A percentile compares a stretch with the other conserved stretches of the same genome.
Evolutionary conservation across 2,888 invertebrate genomes (phyloP).

Genomic region (Caenorhabditis virilis): DNA sequence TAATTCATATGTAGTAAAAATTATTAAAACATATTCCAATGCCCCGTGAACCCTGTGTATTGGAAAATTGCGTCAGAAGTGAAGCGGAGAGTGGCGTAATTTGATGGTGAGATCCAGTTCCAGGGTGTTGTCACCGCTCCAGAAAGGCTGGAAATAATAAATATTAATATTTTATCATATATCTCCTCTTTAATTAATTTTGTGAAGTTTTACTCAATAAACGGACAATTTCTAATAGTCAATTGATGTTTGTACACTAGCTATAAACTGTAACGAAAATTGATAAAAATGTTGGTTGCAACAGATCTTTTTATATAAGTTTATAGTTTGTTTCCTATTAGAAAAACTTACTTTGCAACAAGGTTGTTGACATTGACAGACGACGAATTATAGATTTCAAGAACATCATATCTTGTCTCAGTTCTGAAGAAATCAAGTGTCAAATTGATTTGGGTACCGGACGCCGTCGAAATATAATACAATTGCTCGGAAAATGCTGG

Average conservation of each 20-base stretch:
- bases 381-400: constrained; percentile 27
- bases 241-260: no score
- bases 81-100: constrained; percentile 21
- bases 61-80: constrained; percentile 21
- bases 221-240: no score
- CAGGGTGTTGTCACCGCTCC: constrained; percentile 16
- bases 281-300: no score
- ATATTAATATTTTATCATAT: no score
- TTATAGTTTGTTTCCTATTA: no score
- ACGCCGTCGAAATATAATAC: constrained; percentile 19
- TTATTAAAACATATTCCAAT: constrained; percentile 24
- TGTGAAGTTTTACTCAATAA: no score
- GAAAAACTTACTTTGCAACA: constrained; percentile 17
- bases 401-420: constrained; percentile 15
- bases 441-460: constrained; percentile 21
- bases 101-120: constrained; percentile 23
- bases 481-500: constrained; percentile 67
- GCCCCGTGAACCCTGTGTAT: constrained; percentile 22
- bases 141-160: constrained; percentile 25
- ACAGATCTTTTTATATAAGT: no score
- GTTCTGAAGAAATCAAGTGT: constrained; percentile 24
- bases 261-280: no score
- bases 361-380: constrained; percentile 9
- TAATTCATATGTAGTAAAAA: no score
- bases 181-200: no score